phyloP scores from a whole-genome alignment of 2,888 invertebrate species.

The Plagodis pulveraria region DNA sequence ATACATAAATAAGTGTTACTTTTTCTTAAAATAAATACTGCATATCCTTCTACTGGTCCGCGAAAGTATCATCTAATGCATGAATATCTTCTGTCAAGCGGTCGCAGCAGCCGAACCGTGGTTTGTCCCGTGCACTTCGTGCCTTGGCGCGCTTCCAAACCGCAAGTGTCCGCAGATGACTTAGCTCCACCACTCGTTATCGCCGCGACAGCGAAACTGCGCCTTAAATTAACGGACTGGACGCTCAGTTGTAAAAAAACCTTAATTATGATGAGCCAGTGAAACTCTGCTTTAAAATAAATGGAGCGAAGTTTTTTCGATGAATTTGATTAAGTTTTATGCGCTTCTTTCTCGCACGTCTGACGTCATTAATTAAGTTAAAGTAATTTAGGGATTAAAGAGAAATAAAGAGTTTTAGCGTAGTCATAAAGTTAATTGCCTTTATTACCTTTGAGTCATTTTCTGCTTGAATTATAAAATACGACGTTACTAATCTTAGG shows the following conservation, averaged over 20 bases:
- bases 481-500: background rate
- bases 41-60: too few species aligned
- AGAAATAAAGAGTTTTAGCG: slow-evolving; percentile 1
- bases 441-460: background rate
- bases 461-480: background rate
- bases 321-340: slow-evolving; percentile 31
- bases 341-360: slow-evolving; percentile 21
- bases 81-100: background rate
- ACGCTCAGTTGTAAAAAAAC: slow-evolving; percentile 25
- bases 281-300: slow-evolving; percentile 27
- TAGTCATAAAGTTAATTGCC: background rate
- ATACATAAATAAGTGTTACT: too few species aligned
- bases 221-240: slow-evolving; percentile 29
- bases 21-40: too few species aligned
- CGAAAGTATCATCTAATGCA: too few species aligned
- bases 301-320: slow-evolving; percentile 26
- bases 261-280: slow-evolving; percentile 32
- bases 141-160: slow-evolving; percentile 72
- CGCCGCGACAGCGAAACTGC: slow-evolving; percentile 37
- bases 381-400: background rate
- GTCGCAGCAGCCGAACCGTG: slow-evolving; percentile 35
- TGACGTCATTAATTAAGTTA: slow-evolving; percentile 19
- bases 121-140: slow-evolving; percentile 53
- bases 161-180: slow-evolving; percentile 75
- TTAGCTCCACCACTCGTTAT: slow-evolving; percentile 65